Evolutionary conservation across 2,888 invertebrate species (phyloP).

Genomic region (Lamellibrachia satsuma): DNA sequence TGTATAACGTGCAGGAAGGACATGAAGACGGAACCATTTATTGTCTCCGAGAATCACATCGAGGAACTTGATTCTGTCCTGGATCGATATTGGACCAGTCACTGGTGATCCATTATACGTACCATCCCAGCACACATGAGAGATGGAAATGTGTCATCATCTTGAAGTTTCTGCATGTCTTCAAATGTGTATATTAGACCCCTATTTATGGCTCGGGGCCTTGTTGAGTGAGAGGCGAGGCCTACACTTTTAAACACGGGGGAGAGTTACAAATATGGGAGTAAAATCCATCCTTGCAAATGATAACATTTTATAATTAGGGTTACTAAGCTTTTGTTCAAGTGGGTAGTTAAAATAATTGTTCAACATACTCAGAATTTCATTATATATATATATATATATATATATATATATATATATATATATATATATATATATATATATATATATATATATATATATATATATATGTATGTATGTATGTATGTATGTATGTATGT

Average conservation of each 20-base stretch:
- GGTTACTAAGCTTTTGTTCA: background rate
- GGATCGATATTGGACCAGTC: background rate
- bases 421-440: too few species aligned
- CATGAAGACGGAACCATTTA: background rate
- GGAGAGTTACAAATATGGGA: too few species aligned
- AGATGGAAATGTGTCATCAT: background rate
- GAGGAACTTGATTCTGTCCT: background rate
- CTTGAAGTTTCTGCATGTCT: background rate
- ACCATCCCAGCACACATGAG: background rate
- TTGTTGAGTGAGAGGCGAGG: background rate
- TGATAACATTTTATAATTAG: too few species aligned
- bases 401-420: background rate
- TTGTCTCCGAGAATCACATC: background rate
- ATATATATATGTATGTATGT: too few species aligned
- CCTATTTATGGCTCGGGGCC: background rate
- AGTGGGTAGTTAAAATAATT: too few species aligned
- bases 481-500: too few species aligned
- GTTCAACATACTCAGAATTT: too few species aligned
- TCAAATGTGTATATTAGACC: background rate
- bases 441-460: too few species aligned
- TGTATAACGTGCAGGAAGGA: background rate
- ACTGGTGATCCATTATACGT: background rate
- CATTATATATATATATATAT: constrained; percentile 1
- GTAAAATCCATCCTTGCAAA: too few species aligned
- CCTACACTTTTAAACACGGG: background rate